These are phyloP conservation scores for Drosophila kohkoa DNA, from an alignment of 1,140 invertebrate species.

Conservation along the genomic window DNA sequence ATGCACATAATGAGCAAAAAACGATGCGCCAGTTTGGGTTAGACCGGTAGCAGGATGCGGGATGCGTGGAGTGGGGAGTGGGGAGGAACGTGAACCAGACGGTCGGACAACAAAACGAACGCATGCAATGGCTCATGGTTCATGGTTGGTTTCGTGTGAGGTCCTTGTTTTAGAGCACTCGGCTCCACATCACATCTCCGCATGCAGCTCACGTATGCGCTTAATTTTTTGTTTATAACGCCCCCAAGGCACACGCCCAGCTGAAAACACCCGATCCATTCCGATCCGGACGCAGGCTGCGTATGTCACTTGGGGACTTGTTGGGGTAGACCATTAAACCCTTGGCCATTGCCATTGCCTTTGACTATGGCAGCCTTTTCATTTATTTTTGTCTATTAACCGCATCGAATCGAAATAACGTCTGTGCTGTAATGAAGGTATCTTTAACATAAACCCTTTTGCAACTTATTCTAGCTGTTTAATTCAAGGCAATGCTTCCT, in stretches of 20 bases:
- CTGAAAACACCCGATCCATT: background rate
- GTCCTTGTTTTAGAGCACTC: conserved; percentile 18
- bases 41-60: background rate
- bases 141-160: conserved; percentile 22
- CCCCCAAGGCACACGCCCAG: conserved; percentile 34
- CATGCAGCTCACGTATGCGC: conserved; percentile 74
- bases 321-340: conserved; percentile 33
- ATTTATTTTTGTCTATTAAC: background rate
- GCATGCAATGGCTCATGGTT: conserved; percentile 16
- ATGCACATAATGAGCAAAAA: conserved; percentile 76
- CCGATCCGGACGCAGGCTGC: conserved; percentile 24
- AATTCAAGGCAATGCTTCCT: background rate
- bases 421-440: background rate
- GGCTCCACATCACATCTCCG: background rate
- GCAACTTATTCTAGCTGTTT: too few relatives aligned
- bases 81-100: conserved; percentile 18
- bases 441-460: background rate
- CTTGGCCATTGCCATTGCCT: background rate
- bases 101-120: conserved; percentile 36
- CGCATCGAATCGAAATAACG: conserved; percentile 2
- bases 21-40: conserved; percentile 35
- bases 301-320: conserved; percentile 62
- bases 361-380: background rate
- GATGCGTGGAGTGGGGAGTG: background rate
- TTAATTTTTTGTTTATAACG: conserved; percentile 80